Evolutionary conservation across 2,113 vertebrate species (phyloP).

Genomic region (Alectura lathami): DNA sequence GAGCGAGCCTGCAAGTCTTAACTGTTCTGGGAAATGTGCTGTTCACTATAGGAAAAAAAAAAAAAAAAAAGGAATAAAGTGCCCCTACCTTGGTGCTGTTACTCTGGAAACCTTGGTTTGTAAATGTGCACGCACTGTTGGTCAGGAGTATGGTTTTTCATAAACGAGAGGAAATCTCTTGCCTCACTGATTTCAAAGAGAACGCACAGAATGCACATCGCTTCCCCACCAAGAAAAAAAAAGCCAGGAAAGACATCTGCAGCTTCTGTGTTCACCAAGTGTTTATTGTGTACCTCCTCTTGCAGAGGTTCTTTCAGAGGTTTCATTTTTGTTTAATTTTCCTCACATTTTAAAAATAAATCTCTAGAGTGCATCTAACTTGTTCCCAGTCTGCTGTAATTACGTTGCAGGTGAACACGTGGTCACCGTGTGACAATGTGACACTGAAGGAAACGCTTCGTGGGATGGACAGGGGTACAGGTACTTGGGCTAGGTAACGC

Average conservation of each 20-base stretch:
- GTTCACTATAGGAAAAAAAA: neutral
- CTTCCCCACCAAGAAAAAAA: neutral
- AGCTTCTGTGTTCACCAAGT: neutral
- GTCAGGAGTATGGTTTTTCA: neutral
- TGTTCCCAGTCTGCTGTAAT: neutral
- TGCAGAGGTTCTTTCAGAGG: neutral
- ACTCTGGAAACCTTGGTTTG: neutral
- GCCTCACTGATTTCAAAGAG: neutral
- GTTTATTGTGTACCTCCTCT: neutral
- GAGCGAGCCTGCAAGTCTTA: neutral
- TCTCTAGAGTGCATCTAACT: neutral
- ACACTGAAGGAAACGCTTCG: neutral
- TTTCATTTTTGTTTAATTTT: neutral
- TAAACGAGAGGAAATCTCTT: neutral
- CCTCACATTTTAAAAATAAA: neutral
- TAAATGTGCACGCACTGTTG: neutral
- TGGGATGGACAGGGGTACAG: neutral
- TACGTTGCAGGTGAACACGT: constrained; percentile 6
- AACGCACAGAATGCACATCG: neutral
- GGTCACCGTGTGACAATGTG: constrained; percentile 9
- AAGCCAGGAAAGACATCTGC: neutral
- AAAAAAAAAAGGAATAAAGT: neutral
- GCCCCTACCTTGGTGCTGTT: neutral
- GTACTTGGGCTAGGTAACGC: neutral
- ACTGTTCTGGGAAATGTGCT: neutral